Evolutionary conservation across 2,113 vertebrate genomes (phyloP).

Genomic region (Eulacestoma nigropectus): DNA sequence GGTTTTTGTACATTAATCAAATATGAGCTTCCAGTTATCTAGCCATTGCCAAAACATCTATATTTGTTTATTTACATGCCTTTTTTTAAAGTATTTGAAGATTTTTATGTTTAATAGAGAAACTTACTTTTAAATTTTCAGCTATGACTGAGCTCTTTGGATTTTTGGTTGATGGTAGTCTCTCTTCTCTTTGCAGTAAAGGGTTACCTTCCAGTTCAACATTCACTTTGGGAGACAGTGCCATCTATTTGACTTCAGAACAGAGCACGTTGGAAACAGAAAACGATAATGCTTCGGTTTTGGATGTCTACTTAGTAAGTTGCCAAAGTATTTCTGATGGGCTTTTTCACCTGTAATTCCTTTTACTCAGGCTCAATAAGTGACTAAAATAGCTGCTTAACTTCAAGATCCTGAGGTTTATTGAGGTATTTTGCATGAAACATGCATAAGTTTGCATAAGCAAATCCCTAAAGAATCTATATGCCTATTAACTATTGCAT

Average conservation of each 20-base stretch:
- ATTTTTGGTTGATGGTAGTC: neutral
- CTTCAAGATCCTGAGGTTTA: neutral
- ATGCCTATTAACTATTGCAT: neutral
- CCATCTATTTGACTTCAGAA: constrained; percentile 91
- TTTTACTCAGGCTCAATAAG: neutral
- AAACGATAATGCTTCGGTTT: constrained; percentile 87
- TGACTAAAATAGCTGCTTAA: neutral
- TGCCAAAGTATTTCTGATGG: neutral
- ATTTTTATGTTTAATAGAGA: neutral
- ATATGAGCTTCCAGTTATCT: neutral
- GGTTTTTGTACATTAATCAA: neutral
- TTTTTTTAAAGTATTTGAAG: neutral
- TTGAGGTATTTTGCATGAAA: neutral
- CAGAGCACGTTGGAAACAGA: constrained; percentile 85
- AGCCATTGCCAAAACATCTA: neutral
- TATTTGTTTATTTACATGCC: neutral
- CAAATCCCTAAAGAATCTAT: neutral
- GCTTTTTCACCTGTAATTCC: neutral
- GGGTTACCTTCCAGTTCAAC: constrained; percentile 86
- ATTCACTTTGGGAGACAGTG: constrained; percentile 90
- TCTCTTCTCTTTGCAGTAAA: constrained; percentile 73
- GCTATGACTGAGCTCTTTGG: neutral
- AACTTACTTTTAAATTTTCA: neutral
- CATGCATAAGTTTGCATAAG: neutral
- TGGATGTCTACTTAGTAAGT: constrained; percentile 94